Conservation (phyloP, 2,113 vertebrate species). For the Aix galericulata region DNA sequence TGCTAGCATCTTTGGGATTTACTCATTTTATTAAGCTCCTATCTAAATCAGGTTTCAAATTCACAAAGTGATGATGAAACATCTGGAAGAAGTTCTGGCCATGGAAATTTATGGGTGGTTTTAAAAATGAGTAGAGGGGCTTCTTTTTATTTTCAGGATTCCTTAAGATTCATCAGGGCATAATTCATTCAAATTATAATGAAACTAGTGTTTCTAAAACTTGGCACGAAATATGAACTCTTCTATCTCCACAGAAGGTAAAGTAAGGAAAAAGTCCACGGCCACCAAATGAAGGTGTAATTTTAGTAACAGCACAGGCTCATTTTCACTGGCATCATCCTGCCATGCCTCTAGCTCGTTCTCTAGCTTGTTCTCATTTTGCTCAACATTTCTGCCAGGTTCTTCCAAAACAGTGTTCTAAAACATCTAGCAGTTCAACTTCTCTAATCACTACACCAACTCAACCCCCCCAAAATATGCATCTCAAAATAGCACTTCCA, state of each 20-base stretch:
- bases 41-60: background rate
- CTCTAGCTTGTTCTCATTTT: background rate
- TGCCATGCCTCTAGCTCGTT: background rate
- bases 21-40: background rate
- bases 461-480: rapidly evolving
- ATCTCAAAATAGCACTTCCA: background rate
- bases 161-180: background rate
- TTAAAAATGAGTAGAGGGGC: background rate
- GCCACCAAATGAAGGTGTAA: background rate
- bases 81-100: conserved; percentile 11
- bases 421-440: background rate
- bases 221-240: background rate
- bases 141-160: background rate
- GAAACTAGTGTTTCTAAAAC: background rate
- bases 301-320: background rate
- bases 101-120: background rate
- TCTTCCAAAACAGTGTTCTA: background rate
- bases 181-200: background rate
- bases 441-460: background rate
- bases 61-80: background rate
- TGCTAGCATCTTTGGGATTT: background rate
- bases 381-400: background rate
- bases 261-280: background rate
- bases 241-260: background rate
- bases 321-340: background rate